Evolutionary conservation across 2,888 invertebrate genomes (phyloP).

Genomic region (Euplagia quadripunctaria): DNA sequence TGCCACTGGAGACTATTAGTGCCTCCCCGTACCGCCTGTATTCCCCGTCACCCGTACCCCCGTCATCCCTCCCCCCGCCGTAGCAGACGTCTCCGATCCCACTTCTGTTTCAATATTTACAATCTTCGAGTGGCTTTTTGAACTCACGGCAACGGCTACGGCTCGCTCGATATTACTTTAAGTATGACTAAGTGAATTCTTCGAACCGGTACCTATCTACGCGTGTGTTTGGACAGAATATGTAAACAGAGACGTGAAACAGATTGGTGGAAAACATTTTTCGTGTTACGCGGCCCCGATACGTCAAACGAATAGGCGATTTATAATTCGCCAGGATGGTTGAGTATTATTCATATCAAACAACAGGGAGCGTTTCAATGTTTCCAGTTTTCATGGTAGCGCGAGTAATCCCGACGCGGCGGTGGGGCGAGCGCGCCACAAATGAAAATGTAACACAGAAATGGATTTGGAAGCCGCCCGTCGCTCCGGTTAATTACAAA

Average conservation of each 20-base stretch:
- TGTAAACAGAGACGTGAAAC: conserved; percentile 67
- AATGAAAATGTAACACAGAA: conserved; percentile 88
- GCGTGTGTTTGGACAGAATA: conserved; percentile 73
- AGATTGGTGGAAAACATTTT: conserved; percentile 63
- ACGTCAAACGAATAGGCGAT: conserved; percentile 52
- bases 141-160: conserved; percentile 84
- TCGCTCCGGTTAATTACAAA: conserved; percentile 88
- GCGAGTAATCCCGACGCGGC: conserved; percentile 76
- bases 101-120: conserved; percentile 87
- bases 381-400: conserved; percentile 73
- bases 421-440: conserved; percentile 80
- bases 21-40: conserved; percentile 52
- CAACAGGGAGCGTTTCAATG: conserved; percentile 67
- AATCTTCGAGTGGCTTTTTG: conserved; percentile 86
- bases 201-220: conserved; percentile 71
- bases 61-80: conserved; percentile 50
- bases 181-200: conserved; percentile 84
- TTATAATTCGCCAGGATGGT: conserved; percentile 55
- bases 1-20: conserved; percentile 88
- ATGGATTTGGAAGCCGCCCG: conserved; percentile 88
- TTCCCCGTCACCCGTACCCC: conserved; percentile 46
- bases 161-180: conserved; percentile 82
- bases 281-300: conserved; percentile 44
- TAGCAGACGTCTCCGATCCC: conserved; percentile 83
- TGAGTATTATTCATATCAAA: conserved; percentile 67